These are phyloP conservation scores for Xenus cinereus DNA, from an alignment of 2,113 vertebrate genomes.

Conservation along the genomic window DNA sequence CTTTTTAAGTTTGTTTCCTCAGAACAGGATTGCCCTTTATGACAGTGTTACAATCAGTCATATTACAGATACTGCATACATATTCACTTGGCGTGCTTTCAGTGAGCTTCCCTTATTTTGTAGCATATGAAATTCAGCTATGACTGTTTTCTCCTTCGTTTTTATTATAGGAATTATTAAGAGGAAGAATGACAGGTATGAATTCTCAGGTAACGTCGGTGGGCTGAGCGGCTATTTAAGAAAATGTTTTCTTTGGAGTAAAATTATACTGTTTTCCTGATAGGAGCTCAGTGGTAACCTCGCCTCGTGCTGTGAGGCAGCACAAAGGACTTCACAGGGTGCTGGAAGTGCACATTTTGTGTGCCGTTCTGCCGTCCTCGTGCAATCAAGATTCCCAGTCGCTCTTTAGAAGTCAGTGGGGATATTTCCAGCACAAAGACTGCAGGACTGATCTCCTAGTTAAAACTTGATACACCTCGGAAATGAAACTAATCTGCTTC, in stretches of 20 bases:
- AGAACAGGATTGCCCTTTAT: not conserved
- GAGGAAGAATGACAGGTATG: constrained; percentile 25
- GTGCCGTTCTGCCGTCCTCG: not conserved
- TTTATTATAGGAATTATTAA: constrained; percentile 46
- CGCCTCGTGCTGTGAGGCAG: constrained; percentile 21
- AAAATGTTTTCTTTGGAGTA: constrained; percentile 55
- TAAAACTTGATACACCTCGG: not conserved
- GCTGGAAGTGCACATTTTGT: not conserved
- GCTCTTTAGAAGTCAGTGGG: not conserved
- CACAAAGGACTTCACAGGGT: constrained; percentile 1
- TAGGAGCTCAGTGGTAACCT: not conserved
- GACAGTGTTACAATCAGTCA: not conserved
- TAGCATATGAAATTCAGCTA: constrained; percentile 12
- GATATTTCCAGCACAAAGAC: not conserved
- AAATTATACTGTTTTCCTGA: constrained; percentile 29
- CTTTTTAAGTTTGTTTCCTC: not conserved
- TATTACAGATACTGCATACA: not conserved
- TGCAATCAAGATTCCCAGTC: constrained; percentile 48
- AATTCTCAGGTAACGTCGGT: constrained; percentile 24
- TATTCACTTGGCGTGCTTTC: not conserved
- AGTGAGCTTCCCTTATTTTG: not conserved
- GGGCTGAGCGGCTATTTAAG: constrained; percentile 1
- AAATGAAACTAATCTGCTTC: not conserved
- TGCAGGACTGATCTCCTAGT: not conserved
- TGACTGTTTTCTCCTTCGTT: not conserved